A percentile compares a stretch with the other conserved stretches of the same genome.
Evolutionary conservation across 1,140 invertebrate genomes (phyloP).

Genomic region (Lasioglossum baleicum): DNA sequence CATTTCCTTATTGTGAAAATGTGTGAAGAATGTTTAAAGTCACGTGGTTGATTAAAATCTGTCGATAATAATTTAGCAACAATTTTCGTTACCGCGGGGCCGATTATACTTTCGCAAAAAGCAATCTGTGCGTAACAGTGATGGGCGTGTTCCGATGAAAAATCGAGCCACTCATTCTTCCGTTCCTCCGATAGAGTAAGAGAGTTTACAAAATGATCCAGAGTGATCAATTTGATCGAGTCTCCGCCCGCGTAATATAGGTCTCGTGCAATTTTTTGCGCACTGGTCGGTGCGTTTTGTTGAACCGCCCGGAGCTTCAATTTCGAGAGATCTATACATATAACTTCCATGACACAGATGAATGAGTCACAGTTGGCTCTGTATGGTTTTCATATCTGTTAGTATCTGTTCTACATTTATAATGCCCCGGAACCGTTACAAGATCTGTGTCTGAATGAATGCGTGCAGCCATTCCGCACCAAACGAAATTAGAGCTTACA

Average conservation of each 20-base stretch:
- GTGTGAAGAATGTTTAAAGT: no score
- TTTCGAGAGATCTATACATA: slow-evolving; percentile 9
- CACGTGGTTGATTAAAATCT: no score
- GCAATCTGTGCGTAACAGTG: neutral
- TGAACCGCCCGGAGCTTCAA: slow-evolving; percentile 24
- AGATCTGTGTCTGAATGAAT: neutral
- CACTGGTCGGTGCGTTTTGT: neutral
- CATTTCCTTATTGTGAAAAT: no score
- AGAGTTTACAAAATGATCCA: neutral
- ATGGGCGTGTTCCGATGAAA: neutral
- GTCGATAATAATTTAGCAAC: no score
- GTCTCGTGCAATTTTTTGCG: slow-evolving; percentile 21
- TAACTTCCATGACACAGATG: neutral
- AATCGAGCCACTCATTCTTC: neutral
- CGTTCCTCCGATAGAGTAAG: no score
- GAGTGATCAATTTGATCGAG: slow-evolving; percentile 29
- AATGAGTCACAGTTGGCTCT: neutral
- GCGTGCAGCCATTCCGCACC: neutral
- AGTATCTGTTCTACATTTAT: slow-evolving; percentile 1
- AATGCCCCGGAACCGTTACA: neutral
- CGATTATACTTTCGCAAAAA: neutral
- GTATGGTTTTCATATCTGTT: neutral
- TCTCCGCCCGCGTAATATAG: neutral
- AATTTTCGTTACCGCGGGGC: no score
- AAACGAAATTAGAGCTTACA: neutral